A percentile compares a stretch with the other conserved stretches of the same genome.
These are phyloP conservation scores for Nesometra sesokonis DNA, from an alignment of 35 echinoderm and acorn worm genomes.

Conservation along the genomic window DNA sequence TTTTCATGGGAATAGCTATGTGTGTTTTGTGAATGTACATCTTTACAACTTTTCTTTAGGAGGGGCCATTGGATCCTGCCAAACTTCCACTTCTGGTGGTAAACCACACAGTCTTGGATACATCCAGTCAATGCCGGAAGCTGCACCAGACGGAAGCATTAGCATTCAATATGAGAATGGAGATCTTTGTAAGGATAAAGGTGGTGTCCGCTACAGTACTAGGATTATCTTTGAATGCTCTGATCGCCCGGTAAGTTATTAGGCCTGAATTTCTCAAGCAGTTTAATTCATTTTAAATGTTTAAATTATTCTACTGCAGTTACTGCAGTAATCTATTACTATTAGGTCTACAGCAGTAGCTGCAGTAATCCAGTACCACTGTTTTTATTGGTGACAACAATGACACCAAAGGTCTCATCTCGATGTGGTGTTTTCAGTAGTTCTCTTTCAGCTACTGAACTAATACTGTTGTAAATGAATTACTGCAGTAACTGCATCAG, in stretches of 20 bases:
- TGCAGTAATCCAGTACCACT: too few species aligned
- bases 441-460: too few species aligned
- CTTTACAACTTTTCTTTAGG: conserved; percentile 27
- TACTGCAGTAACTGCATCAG: too few species aligned
- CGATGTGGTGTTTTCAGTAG: too few species aligned
- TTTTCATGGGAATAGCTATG: too few species aligned
- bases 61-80: conserved; percentile 85
- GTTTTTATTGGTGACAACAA: neutral
- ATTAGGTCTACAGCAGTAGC: too few species aligned
- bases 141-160: conserved; percentile 56
- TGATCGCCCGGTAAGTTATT: conserved; percentile 59
- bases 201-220: conserved; percentile 37
- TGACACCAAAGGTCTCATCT: neutral
- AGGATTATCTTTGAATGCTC: conserved; percentile 97
- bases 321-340: too few species aligned
- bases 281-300: too few species aligned
- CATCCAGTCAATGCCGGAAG: conserved; percentile 84
- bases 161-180: conserved; percentile 84
- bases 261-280: too few species aligned
- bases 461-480: too few species aligned
- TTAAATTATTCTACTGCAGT: too few species aligned
- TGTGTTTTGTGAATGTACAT: too few species aligned
- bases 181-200: conserved; percentile 48
- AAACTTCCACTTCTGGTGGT: conserved; percentile 18
- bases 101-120: conserved; percentile 52